Conservation (phyloP, 2,113 vertebrate species). For the Aptenodytes forsteri region DNA sequence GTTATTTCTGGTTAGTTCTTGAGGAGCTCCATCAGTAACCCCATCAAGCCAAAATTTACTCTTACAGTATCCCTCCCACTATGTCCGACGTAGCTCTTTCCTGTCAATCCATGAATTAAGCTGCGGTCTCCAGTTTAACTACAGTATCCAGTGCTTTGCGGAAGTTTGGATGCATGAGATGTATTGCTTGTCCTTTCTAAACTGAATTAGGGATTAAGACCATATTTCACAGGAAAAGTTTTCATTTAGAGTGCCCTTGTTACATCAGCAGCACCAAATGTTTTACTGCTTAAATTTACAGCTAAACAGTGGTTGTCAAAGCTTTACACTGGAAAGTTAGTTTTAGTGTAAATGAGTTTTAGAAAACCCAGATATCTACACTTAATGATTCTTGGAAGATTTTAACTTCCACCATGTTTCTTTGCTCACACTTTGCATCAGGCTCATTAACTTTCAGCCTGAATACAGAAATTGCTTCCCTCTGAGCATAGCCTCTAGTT, state of each 20-base stretch:
- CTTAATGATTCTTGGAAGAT: slow-evolving; percentile 8
- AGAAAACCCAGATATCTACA: not conserved
- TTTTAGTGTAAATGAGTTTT: slow-evolving; percentile 20
- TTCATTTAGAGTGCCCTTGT: not conserved
- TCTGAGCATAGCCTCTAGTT: not conserved
- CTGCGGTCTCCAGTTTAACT: not conserved
- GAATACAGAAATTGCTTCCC: not conserved
- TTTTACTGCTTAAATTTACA: not conserved
- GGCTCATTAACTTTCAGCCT: not conserved
- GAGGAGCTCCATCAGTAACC: not conserved
- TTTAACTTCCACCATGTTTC: slow-evolving; percentile 12
- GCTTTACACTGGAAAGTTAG: not conserved
- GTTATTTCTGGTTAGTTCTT: not conserved
- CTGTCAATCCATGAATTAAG: not conserved
- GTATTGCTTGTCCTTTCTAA: not conserved
- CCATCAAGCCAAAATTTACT: not conserved
- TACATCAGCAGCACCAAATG: not conserved
- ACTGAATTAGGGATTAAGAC: not conserved
- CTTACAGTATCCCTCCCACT: not conserved
- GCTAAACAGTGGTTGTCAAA: not conserved
- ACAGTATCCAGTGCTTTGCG: not conserved
- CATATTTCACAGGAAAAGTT: not conserved
- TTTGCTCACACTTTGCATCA: not conserved
- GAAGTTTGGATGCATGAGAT: not conserved
- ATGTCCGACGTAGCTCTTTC: not conserved